These are phyloP conservation scores for Corythaeola cristata DNA, from an alignment of 2,113 vertebrate species.

Conservation along the genomic window DNA sequence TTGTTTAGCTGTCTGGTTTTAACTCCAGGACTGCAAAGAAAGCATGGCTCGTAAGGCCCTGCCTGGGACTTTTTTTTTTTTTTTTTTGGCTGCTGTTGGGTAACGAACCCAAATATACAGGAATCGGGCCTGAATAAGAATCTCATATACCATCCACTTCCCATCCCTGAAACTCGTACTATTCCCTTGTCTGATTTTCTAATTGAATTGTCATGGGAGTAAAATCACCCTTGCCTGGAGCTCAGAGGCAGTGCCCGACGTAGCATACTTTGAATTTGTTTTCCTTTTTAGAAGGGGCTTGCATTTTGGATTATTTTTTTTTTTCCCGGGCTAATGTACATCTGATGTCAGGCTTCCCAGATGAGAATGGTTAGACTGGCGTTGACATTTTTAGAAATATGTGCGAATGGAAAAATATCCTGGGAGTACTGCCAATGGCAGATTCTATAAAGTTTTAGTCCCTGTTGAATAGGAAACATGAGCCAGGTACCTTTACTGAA, in stretches of 20 bases:
- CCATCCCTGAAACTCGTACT: neutral
- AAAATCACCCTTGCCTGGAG: neutral
- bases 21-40: constrained; percentile 23
- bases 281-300: constrained; percentile 55
- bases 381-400: constrained; percentile 61
- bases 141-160: neutral
- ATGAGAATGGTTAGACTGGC: constrained; percentile 26
- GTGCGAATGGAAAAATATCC: constrained; percentile 50
- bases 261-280: constrained; percentile 35
- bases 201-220: neutral
- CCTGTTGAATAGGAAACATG: neutral
- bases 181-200: neutral
- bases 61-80: neutral
- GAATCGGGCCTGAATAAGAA: neutral
- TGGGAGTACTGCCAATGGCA: constrained; percentile 24
- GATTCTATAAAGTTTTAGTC: constrained; percentile 13
- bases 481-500: neutral
- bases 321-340: neutral
- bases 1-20: constrained; percentile 18
- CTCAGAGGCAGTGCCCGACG: neutral
- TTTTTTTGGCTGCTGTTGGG: neutral
- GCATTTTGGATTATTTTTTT: neutral
- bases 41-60: neutral
- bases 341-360: constrained; percentile 36
- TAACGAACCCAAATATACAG: neutral